phyloP scores from a whole-genome alignment of 1,140 invertebrate genomes.

The Amphibalanus amphitrite region DNA sequence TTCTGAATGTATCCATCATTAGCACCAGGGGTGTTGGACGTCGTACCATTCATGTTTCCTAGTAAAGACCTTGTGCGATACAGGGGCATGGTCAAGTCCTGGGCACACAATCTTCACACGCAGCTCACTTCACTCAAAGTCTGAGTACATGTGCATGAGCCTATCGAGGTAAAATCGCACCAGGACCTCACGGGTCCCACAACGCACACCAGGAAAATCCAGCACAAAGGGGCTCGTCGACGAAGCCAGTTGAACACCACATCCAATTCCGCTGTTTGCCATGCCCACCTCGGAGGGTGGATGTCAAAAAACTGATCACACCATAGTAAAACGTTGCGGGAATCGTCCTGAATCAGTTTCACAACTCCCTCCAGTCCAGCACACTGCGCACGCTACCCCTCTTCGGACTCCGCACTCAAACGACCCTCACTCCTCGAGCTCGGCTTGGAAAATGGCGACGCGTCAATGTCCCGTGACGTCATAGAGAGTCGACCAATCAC shows the following conservation, averaged over 20 bases:
- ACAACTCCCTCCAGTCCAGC: constrained; percentile 3
- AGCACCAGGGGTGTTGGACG: constrained; percentile 19
- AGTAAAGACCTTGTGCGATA: constrained; percentile 29
- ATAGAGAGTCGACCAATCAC: constrained; percentile 13
- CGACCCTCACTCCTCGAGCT: constrained; percentile 15
- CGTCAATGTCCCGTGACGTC: constrained; percentile 21
- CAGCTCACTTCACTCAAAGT: constrained; percentile 10
- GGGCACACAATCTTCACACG: constrained; percentile 11
- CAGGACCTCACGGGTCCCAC: constrained; percentile 3
- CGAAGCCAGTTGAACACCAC: constrained; percentile 1
- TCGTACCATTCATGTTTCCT: constrained; percentile 25
- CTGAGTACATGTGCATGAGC: too few species aligned
- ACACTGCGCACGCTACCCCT: too few species aligned
- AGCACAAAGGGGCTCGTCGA: background rate
- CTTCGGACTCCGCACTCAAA: background rate
- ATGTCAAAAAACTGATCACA: constrained; percentile 11
- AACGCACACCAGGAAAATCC: background rate
- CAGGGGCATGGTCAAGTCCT: constrained; percentile 25
- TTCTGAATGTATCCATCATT: constrained; percentile 9
- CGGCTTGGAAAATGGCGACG: constrained; percentile 17
- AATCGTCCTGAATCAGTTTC: constrained; percentile 12
- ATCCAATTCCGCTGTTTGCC: background rate
- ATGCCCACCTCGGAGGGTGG: constrained; percentile 13
- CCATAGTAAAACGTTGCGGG: background rate
- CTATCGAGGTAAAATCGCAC: too few species aligned